Evolutionary conservation across 2,888 invertebrate genomes (phyloP).

Genomic region (Drosophila anomelani): DNA sequence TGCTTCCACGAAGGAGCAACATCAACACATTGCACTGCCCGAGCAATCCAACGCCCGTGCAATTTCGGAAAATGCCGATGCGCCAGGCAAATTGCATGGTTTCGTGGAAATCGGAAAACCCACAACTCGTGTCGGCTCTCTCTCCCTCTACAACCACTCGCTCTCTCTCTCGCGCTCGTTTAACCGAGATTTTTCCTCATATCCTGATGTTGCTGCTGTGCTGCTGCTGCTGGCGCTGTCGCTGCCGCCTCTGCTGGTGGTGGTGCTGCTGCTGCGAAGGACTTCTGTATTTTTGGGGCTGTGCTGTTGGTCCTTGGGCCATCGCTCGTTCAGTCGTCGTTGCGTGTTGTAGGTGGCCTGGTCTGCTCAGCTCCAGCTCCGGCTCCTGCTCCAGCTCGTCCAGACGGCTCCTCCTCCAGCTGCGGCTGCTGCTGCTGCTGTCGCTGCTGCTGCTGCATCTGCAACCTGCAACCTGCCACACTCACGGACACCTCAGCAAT

Average conservation of each 20-base stretch:
- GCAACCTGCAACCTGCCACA: conserved; percentile 36
- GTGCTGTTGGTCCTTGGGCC: conserved; percentile 77
- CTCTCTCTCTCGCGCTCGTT: conserved; percentile 42
- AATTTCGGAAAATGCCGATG: conserved; percentile 66
- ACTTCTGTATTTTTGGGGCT: conserved; percentile 47
- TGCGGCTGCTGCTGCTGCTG: conserved; percentile 37
- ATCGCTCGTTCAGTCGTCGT: conserved; percentile 81
- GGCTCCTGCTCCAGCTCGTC: conserved; percentile 44
- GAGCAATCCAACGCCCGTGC: conserved; percentile 66
- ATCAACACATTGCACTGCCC: conserved; percentile 52
- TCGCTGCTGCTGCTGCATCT: conserved; percentile 39
- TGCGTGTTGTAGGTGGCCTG: conserved; percentile 83
- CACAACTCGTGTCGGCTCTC: conserved; percentile 28
- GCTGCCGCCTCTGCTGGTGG: conserved; percentile 44
- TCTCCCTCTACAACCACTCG: conserved; percentile 31
- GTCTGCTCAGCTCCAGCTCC: conserved; percentile 59
- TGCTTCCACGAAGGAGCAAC: conserved; percentile 10
- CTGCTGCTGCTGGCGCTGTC: conserved; percentile 16
- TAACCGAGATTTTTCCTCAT: conserved; percentile 40
- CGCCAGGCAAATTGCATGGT: conserved; percentile 74
- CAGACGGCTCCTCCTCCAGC: conserved; percentile 27
- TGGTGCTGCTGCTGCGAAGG: conserved; percentile 52
- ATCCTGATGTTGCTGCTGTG: conserved; percentile 38
- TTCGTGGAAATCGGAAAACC: conserved; percentile 48
- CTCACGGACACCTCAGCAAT: conserved; percentile 11